Percentiles rank a stretch among this genome's conserved stretches.
Conservation (phyloP, 2,113 vertebrate genomes). For the Xenotilapia longispinis region DNA sequence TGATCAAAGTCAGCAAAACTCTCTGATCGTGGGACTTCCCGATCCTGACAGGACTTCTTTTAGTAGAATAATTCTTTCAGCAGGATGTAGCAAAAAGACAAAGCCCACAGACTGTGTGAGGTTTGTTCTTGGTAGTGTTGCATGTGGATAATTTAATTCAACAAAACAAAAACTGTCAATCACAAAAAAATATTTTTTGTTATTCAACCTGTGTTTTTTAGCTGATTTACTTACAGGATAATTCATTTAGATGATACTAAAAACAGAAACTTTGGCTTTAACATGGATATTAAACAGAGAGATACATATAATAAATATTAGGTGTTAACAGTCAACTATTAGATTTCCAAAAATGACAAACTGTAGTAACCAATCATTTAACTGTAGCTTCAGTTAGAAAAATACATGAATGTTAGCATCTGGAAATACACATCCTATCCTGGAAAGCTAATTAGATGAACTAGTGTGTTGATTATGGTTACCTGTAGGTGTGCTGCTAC, state of each 20-base stretch:
- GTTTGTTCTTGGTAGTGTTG: neutral
- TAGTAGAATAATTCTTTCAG: neutral
- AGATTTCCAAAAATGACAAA: neutral
- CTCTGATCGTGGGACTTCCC: neutral
- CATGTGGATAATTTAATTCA: neutral
- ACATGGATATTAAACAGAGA: neutral
- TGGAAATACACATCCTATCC: neutral
- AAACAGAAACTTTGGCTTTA: neutral
- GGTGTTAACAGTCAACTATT: neutral
- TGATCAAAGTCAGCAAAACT: neutral
- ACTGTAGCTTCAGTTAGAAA: neutral
- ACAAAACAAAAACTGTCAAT: neutral
- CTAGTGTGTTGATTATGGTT: neutral
- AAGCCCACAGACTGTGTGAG: neutral
- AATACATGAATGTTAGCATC: neutral
- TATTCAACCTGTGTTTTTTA: neutral
- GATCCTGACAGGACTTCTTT: neutral
- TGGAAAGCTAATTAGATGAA: neutral
- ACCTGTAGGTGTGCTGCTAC: constrained; percentile 93
- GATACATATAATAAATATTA: neutral
- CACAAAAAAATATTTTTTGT: neutral
- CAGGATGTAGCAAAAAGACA: neutral
- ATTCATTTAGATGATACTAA: neutral
- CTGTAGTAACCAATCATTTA: neutral
- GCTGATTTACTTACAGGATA: neutral